Evolutionary conservation across 2,888 invertebrate species (phyloP).

Genomic region (Brachypterus glaber): DNA sequence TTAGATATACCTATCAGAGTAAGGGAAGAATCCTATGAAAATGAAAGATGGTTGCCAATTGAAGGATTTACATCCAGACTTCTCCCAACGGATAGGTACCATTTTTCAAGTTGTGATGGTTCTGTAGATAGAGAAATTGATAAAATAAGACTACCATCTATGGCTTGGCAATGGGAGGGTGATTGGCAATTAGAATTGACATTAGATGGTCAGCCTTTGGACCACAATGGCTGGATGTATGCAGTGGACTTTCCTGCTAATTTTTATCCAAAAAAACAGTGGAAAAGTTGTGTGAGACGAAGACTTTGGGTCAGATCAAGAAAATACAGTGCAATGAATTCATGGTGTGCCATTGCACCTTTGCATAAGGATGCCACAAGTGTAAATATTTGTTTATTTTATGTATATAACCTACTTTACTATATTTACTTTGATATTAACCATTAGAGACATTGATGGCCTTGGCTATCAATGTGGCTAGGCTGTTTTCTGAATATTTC

Average conservation of each 20-base stretch:
- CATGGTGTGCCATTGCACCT: constrained; percentile 87
- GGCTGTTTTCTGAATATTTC: no score
- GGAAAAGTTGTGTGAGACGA: constrained; percentile 84
- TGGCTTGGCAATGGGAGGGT: constrained; percentile 96
- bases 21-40: constrained; percentile 85
- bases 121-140: constrained; percentile 66
- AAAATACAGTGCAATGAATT: constrained; percentile 80
- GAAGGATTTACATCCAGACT: constrained; percentile 78
- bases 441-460: no score
- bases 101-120: constrained; percentile 80
- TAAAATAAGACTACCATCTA: constrained; percentile 77
- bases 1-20: constrained; percentile 84
- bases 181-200: constrained; percentile 84
- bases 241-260: constrained; percentile 84
- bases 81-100: constrained; percentile 79
- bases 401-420: no score
- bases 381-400: no score
- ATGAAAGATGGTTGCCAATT: constrained; percentile 86
- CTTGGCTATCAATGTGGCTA: no score
- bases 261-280: constrained; percentile 69
- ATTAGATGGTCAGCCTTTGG: constrained; percentile 75
- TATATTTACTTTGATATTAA: no score
- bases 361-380: constrained; percentile 81
- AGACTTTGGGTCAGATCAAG: constrained; percentile 84
- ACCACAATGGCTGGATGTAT: constrained; percentile 90